Conservation (phyloP, 1,140 invertebrate species). For the Globodera rostochiensis region DNA sequence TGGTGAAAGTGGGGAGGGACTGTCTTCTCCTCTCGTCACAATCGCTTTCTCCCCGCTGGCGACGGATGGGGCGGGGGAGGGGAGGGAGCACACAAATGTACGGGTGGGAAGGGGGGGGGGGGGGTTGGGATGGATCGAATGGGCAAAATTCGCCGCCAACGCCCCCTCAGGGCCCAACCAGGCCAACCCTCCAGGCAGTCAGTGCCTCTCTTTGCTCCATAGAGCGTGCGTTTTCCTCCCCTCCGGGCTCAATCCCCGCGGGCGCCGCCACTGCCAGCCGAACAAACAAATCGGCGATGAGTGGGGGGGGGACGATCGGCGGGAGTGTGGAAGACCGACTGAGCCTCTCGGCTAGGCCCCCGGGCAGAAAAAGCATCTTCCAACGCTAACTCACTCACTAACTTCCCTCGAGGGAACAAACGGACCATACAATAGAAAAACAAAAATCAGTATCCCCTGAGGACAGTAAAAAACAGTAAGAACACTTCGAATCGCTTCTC, state of each 20-base stretch:
- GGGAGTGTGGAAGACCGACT: not conserved
- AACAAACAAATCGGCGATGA: conserved; percentile 10
- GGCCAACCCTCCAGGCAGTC: not conserved
- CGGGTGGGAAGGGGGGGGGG: no score
- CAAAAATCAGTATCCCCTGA: no score
- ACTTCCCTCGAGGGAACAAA: no score
- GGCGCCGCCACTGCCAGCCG: not conserved
- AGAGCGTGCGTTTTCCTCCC: not conserved
- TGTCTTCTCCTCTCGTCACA: not conserved
- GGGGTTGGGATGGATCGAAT: not conserved
- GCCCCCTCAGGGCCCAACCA: not conserved
- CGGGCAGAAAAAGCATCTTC: not conserved
- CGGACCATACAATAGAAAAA: no score
- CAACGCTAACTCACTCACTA: not conserved
- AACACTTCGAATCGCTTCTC: conserved; percentile 6
- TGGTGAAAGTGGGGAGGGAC: not conserved
- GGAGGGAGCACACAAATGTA: not conserved
- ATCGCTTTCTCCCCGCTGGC: conserved; percentile 1
- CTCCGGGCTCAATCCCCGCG: not conserved
- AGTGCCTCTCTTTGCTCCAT: not conserved
- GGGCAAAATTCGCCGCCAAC: not conserved
- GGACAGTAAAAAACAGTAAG: no score
- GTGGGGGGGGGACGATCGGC: not conserved
- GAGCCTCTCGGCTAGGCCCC: conserved; percentile 3
- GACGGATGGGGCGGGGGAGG: not conserved